Percentiles rank a stretch among this genome's conserved stretches.
Conservation (phyloP, 2,113 vertebrate species). For the Hypomesus transpacificus region DNA sequence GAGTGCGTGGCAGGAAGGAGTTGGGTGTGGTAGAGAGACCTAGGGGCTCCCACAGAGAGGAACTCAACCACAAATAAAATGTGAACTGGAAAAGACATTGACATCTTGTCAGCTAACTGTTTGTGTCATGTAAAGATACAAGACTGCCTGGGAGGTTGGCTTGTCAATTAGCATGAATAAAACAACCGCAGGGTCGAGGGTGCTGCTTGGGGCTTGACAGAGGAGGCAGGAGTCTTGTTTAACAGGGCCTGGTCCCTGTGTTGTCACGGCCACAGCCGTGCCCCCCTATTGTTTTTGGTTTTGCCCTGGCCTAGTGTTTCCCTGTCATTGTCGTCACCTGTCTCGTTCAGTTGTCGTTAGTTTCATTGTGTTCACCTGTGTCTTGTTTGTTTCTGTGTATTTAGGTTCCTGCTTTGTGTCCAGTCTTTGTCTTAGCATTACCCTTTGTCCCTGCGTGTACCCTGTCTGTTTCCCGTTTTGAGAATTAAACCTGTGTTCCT, state of each 20-base stretch:
- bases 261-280: too few relatives aligned
- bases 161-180: conserved; percentile 55
- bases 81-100: conserved; percentile 34
- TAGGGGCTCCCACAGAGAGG: conserved; percentile 20
- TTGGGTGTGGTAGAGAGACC: conserved; percentile 4
- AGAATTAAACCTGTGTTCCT: too few relatives aligned
- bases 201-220: conserved; percentile 15
- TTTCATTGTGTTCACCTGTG: too few relatives aligned
- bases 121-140: conserved; percentile 38
- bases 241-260: conserved; percentile 9
- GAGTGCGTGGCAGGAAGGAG: conserved; percentile 13
- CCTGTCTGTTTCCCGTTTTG: too few relatives aligned
- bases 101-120: conserved; percentile 43
- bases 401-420: too few relatives aligned
- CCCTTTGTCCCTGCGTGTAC: too few relatives aligned
- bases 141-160: conserved; percentile 16
- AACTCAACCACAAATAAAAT: conserved; percentile 55
- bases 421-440: too few relatives aligned
- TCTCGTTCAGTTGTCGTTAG: too few relatives aligned
- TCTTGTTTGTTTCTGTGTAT: too few relatives aligned
- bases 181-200: conserved; percentile 26
- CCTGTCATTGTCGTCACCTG: too few relatives aligned
- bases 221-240: conserved; percentile 22
- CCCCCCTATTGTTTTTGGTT: too few relatives aligned
- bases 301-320: too few relatives aligned